Evolutionary conservation across 2,888 invertebrate genomes (phyloP).

Genomic region (Portevinia maculata): DNA sequence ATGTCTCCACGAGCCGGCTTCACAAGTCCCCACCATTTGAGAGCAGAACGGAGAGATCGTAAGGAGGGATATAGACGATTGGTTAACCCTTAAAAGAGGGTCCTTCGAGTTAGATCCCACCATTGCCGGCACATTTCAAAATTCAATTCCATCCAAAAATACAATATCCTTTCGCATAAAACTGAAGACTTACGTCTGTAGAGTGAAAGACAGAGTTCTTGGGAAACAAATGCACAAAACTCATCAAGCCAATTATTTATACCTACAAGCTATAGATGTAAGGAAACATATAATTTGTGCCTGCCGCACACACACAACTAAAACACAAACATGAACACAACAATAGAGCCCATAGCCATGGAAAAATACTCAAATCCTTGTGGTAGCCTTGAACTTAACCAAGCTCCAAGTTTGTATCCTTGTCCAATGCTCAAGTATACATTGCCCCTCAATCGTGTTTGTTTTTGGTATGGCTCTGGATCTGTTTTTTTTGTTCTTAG

Average conservation of each 20-base stretch:
- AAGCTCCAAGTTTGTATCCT: conserved; percentile 71
- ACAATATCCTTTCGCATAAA: conserved; percentile 36
- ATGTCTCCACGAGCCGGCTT: conserved; percentile 69
- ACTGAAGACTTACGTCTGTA: not conserved
- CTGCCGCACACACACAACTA: conserved; percentile 6
- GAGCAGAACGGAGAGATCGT: not conserved
- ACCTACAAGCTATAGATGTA: conserved; percentile 52
- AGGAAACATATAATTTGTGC: not conserved
- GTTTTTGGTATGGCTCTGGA: conserved; percentile 31
- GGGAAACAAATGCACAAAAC: conserved; percentile 30
- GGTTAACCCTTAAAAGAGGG: conserved; percentile 18
- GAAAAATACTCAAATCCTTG: conserved; percentile 56
- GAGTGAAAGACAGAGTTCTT: not conserved
- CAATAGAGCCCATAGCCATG: conserved; percentile 23
- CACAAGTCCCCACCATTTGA: not conserved
- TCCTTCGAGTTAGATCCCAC: conserved; percentile 44
- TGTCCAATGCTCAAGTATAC: conserved; percentile 70
- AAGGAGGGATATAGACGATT: not conserved
- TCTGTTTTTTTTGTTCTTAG: conserved; percentile 20
- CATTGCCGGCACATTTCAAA: conserved; percentile 12
- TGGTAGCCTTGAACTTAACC: conserved; percentile 72
- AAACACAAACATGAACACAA: conserved; percentile 16
- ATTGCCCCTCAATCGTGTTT: conserved; percentile 51
- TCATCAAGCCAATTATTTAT: conserved; percentile 63
- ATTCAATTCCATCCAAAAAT: conserved; percentile 41